Percentiles rank a stretch among this genome's conserved stretches.
phyloP scores from a whole-genome alignment of 2,888 invertebrate species.

The Bellardia bayeri region DNA sequence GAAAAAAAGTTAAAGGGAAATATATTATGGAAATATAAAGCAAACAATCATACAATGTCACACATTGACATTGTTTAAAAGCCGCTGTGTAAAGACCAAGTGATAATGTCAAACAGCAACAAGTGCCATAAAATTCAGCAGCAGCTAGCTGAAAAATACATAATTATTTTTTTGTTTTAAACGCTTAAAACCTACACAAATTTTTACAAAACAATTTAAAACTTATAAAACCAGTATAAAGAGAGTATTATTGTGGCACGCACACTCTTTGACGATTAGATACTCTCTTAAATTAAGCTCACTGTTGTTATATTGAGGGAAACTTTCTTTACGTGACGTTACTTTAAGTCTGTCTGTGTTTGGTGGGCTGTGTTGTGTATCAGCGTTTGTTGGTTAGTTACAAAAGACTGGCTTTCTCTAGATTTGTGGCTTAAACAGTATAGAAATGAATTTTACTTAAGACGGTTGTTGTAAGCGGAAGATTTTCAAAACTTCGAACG shows the following conservation, averaged over 20 bases:
- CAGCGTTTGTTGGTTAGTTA: slow-evolving; percentile 12
- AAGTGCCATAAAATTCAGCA: slow-evolving; percentile 47
- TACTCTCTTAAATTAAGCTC: slow-evolving; percentile 40
- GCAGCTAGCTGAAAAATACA: neutral
- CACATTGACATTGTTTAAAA: slow-evolving; percentile 27
- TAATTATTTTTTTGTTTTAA: neutral
- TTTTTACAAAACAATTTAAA: neutral
- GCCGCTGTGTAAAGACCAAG: slow-evolving; percentile 11
- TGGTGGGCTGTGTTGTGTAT: neutral
- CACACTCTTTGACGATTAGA: neutral
- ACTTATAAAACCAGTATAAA: neutral
- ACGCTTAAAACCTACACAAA: neutral
- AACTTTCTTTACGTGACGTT: slow-evolving; percentile 54
- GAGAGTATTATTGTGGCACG: neutral
- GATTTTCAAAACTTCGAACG: slow-evolving; percentile 9
- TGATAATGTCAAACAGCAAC: slow-evolving; percentile 21
- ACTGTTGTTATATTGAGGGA: slow-evolving; percentile 10
- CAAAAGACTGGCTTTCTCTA: slow-evolving; percentile 65
- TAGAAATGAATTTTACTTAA: slow-evolving; percentile 56
- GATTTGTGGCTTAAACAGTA: slow-evolving; percentile 55
- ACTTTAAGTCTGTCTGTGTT: neutral
- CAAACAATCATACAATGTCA: slow-evolving; percentile 24
- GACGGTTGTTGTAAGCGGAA: slow-evolving; percentile 70
- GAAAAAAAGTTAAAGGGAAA: slow-evolving; percentile 5
- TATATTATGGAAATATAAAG: neutral